Evolutionary conservation across 2,888 invertebrate genomes (phyloP).

Genomic region (Gortyna flavago): DNA sequence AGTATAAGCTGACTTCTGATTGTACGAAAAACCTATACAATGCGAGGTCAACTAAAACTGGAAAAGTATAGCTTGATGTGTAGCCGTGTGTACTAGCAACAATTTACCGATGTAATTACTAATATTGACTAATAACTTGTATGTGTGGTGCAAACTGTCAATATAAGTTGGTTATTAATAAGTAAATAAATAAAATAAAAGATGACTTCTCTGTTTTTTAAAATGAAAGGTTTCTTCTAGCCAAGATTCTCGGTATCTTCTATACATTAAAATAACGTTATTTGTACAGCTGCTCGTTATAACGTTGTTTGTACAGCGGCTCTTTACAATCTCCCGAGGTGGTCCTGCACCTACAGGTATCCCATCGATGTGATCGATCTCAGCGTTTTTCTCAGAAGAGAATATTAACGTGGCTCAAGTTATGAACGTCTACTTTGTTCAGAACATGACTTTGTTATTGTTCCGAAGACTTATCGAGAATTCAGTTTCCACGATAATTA

Average conservation of each 20-base stretch:
- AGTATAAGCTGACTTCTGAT: too few relatives aligned
- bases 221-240: background rate
- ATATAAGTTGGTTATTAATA: too few relatives aligned
- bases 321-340: background rate
- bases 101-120: background rate
- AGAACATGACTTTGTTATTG: slow-evolving; percentile 17
- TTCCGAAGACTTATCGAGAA: background rate
- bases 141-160: too few relatives aligned
- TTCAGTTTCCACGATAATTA: background rate
- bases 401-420: slow-evolving; percentile 5
- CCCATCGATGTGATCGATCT: background rate
- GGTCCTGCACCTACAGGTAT: background rate
- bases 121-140: too few relatives aligned
- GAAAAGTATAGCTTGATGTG: too few relatives aligned
- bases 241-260: background rate
- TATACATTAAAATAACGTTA: background rate
- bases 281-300: background rate
- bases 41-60: too few relatives aligned
- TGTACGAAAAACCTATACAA: too few relatives aligned
- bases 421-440: slow-evolving; percentile 3
- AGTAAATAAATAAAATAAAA: too few relatives aligned
- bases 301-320: background rate
- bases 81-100: too few relatives aligned
- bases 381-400: background rate
- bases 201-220: background rate